Conservation (phyloP, 64 coral and sea anemone genomes). For the Pocillopora verrucosa region DNA sequence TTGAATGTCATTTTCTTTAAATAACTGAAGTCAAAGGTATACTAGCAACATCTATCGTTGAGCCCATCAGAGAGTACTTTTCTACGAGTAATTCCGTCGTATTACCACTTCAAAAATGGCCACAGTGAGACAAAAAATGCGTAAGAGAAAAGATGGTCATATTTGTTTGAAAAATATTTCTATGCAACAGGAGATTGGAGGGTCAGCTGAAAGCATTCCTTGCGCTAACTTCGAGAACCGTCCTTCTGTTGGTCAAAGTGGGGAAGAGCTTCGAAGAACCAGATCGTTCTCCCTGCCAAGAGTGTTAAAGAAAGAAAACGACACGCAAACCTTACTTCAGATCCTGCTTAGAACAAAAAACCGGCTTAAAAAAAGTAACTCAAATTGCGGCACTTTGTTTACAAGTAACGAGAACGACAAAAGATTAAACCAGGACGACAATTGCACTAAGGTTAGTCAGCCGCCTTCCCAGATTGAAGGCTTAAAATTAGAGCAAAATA, state of each 20-base stretch:
- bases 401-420: neutral
- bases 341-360: slow-evolving; percentile 12
- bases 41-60: neutral
- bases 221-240: neutral
- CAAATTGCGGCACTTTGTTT: neutral
- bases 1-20: neutral
- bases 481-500: neutral
- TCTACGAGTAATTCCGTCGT: neutral
- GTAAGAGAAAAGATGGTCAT: neutral
- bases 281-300: slow-evolving; percentile 11
- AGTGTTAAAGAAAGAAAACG: slow-evolving; percentile 2
- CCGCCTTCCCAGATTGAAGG: neutral
- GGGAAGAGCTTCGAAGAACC: neutral
- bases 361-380: neutral
- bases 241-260: slow-evolving; percentile 1
- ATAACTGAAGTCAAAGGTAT: neutral
- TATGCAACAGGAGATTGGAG: neutral
- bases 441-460: neutral
- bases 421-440: neutral
- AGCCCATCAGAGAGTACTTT: neutral
- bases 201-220: slow-evolving; percentile 11
- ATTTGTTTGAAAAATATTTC: slow-evolving; percentile 6
- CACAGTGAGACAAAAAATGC: neutral
- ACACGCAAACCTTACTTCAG: neutral
- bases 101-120: neutral